Percentiles rank a stretch among this genome's conserved stretches.
phyloP scores from a whole-genome alignment of 2,113 vertebrate species.

The Bubo scandiacus region DNA sequence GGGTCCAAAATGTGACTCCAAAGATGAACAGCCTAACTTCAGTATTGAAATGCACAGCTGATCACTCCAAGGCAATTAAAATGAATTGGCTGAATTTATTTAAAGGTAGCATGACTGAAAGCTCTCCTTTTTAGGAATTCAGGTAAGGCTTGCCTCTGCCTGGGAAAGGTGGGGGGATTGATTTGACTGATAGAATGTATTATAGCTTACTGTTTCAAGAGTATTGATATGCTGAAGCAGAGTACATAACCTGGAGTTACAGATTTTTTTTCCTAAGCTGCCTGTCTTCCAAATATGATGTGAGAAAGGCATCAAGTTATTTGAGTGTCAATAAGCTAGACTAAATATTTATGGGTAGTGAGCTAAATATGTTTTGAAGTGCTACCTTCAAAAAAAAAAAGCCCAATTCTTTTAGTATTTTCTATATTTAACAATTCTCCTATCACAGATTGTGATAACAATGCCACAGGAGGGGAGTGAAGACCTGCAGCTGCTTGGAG shows the following conservation, averaged over 20 bases:
- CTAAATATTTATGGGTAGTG: neutral
- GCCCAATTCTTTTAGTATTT: neutral
- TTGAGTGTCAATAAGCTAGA: neutral
- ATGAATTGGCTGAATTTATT: constrained; percentile 5
- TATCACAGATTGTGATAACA: neutral
- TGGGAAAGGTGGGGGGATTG: neutral
- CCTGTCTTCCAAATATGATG: neutral
- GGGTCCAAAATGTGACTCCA: neutral
- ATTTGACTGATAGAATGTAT: constrained; percentile 29
- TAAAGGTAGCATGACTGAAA: neutral
- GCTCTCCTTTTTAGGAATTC: constrained; percentile 28
- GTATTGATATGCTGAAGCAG: neutral
- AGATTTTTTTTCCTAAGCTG: neutral
- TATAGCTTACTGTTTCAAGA: neutral
- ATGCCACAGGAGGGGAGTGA: neutral
- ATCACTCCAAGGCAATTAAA: constrained; percentile 25
- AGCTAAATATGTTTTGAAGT: neutral
- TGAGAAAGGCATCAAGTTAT: neutral
- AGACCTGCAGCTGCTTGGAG: neutral
- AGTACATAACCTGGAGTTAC: neutral
- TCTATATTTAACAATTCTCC: neutral
- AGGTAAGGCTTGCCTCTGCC: neutral
- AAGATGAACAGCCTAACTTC: neutral
- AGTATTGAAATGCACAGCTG: neutral
- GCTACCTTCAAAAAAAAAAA: neutral